Percentiles rank a stretch among this genome's conserved stretches.
Conservation (phyloP, 2,797 vertebrate genomes). For the Myripristis murdjan region DNA sequence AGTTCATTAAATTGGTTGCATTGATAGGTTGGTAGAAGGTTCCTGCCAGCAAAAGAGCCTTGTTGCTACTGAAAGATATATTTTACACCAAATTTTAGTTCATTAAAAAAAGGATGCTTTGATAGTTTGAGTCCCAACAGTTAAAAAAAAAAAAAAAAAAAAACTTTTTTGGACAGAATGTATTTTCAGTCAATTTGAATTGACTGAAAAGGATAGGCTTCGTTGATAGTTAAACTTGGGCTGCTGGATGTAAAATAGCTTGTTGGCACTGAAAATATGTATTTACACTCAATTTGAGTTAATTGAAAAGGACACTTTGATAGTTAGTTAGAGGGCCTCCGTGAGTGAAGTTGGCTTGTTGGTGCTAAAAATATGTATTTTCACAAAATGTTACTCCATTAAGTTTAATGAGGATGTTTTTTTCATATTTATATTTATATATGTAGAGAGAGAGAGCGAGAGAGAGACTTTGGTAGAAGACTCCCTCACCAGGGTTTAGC, state of each 20-base stretch:
- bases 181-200: constrained; percentile 28
- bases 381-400: constrained; percentile 14
- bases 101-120: constrained; percentile 32
- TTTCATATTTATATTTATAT: constrained; percentile 53
- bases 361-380: constrained; percentile 7
- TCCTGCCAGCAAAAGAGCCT: constrained; percentile 39
- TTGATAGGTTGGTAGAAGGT: constrained; percentile 17
- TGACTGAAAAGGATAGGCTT: constrained; percentile 20
- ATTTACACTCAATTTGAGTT: constrained; percentile 19
- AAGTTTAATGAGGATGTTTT: constrained; percentile 56
- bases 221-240: neutral
- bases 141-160: too few relatives aligned
- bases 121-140: constrained; percentile 13
- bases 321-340: constrained; percentile 20
- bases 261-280: neutral
- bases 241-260: neutral
- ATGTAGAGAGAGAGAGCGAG: too few relatives aligned
- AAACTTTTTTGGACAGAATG: too few relatives aligned
- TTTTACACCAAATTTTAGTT: constrained; percentile 42
- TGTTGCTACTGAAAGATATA: constrained; percentile 27
- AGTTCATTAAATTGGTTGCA: constrained; percentile 41
- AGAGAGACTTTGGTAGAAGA: constrained; percentile 52
- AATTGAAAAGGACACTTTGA: constrained; percentile 13
- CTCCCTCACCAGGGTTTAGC: constrained; percentile 35
- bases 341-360: constrained; percentile 1